These are phyloP conservation scores for Ceriagrion tenellum DNA, from an alignment of 2,888 invertebrate genomes.

Conservation along the genomic window DNA sequence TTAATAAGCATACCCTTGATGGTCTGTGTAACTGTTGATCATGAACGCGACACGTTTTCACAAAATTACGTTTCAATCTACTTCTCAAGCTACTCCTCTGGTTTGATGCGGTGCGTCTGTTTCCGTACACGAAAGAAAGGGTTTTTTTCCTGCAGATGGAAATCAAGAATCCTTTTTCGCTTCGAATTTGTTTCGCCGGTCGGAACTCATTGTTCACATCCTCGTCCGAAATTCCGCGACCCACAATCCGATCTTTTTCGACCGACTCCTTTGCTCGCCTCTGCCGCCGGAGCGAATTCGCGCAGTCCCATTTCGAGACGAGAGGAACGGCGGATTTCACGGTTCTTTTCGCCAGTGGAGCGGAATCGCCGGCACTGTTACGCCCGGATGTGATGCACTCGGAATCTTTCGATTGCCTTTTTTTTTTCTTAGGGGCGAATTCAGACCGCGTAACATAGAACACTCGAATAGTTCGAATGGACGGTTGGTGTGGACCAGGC, in stretches of 20 bases:
- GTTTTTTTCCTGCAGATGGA: too few relatives aligned
- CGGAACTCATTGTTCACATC: not conserved
- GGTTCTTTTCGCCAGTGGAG: not conserved
- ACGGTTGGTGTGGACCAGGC: too few relatives aligned
- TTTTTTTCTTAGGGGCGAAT: not conserved
- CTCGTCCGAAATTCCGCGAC: not conserved
- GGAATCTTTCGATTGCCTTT: not conserved
- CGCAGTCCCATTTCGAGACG: not conserved
- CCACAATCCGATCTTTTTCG: not conserved
- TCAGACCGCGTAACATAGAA: too few relatives aligned
- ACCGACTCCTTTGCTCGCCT: too few relatives aligned
- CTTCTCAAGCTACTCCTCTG: too few relatives aligned
- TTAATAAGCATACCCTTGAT: too few relatives aligned
- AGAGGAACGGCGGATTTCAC: not conserved
- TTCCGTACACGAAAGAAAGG: too few relatives aligned
- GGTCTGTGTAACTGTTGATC: too few relatives aligned
- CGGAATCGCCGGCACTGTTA: not conserved
- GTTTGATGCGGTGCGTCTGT: too few relatives aligned
- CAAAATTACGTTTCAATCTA: too few relatives aligned
- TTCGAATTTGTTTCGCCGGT: not conserved
- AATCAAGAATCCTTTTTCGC: not conserved
- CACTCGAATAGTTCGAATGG: too few relatives aligned
- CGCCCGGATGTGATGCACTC: not conserved
- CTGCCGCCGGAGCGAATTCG: not conserved
- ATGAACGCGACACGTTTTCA: too few relatives aligned